These are phyloP conservation scores for Epinephelus moara DNA, from an alignment of 2,113 vertebrate species.

Conservation along the genomic window DNA sequence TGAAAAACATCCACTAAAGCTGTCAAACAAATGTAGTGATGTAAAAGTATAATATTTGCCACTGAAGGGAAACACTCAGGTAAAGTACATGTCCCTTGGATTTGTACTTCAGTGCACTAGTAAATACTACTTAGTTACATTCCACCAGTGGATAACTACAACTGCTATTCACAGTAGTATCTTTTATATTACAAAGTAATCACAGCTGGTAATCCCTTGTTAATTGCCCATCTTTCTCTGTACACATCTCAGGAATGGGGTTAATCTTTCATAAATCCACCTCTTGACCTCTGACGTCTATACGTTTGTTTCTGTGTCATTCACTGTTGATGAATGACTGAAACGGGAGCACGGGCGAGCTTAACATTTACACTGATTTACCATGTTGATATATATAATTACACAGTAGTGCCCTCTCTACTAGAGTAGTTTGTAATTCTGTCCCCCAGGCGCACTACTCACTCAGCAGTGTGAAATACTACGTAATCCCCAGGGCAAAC, in stretches of 20 bases:
- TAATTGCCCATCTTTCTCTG: background rate
- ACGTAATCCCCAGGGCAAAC: constrained; percentile 43
- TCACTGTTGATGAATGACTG: constrained; percentile 18
- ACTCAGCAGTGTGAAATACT: constrained; percentile 51
- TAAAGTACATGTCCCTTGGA: background rate
- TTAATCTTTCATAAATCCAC: constrained; percentile 6
- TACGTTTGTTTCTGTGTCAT: constrained; percentile 2
- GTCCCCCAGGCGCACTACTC: constrained; percentile 28
- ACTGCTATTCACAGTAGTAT: background rate
- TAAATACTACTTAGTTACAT: background rate
- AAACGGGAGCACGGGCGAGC: background rate
- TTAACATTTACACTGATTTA: constrained; percentile 25
- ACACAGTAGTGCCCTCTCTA: constrained; percentile 3
- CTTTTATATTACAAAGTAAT: background rate
- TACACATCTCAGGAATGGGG: background rate
- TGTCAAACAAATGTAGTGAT: background rate
- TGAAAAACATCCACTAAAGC: background rate
- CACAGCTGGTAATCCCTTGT: background rate
- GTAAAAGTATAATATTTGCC: background rate
- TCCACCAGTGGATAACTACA: background rate
- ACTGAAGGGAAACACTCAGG: background rate
- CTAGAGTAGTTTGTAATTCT: constrained; percentile 45
- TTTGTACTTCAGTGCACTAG: background rate
- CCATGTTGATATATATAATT: constrained; percentile 41
- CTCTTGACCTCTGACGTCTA: background rate